A percentile compares a stretch with the other conserved stretches of the same genome.
These are phyloP conservation scores for Semaprochilodus insignis DNA, from an alignment of 2,797 vertebrate genomes.

Conservation along the genomic window DNA sequence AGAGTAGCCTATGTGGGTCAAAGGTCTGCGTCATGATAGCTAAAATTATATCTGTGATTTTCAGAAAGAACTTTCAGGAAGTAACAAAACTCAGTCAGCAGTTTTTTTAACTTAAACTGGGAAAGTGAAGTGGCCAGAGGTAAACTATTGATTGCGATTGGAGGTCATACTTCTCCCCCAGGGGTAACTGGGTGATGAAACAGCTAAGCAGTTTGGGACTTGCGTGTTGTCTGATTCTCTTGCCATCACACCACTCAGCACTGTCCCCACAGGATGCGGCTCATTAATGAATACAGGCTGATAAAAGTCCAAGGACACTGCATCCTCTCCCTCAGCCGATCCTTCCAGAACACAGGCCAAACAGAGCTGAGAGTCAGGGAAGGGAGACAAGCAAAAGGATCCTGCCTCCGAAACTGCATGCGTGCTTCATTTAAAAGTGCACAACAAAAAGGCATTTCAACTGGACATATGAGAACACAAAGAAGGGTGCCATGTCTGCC, in stretches of 20 bases:
- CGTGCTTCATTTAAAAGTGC: not conserved
- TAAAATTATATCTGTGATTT: conserved; percentile 45
- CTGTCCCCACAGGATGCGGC: conserved; percentile 53
- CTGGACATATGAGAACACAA: not conserved
- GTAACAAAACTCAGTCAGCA: conserved; percentile 23
- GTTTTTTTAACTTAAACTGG: not conserved
- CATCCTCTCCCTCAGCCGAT: conserved; percentile 48
- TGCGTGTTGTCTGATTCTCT: conserved; percentile 30
- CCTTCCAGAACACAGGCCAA: conserved; percentile 46
- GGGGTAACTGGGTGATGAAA: conserved; percentile 22
- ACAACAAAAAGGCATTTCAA: not conserved
- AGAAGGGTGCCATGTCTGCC: not conserved
- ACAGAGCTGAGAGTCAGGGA: conserved; percentile 15
- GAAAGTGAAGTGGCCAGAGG: not conserved
- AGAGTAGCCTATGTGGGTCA: conserved; percentile 41
- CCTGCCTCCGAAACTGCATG: not conserved
- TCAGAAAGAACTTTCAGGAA: conserved; percentile 11
- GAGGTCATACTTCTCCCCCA: not conserved
- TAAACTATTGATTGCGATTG: not conserved
- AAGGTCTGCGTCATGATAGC: conserved; percentile 1
- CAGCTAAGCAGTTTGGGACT: conserved; percentile 2
- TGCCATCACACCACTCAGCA: conserved; percentile 24
- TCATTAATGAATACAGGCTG: conserved; percentile 66
- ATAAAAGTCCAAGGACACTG: conserved; percentile 67
- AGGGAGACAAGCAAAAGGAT: not conserved